Evolutionary conservation across 2,888 invertebrate species (phyloP), one percentile per base, ranked within the genome.

Genomic region (Altica lythri): DNA sequence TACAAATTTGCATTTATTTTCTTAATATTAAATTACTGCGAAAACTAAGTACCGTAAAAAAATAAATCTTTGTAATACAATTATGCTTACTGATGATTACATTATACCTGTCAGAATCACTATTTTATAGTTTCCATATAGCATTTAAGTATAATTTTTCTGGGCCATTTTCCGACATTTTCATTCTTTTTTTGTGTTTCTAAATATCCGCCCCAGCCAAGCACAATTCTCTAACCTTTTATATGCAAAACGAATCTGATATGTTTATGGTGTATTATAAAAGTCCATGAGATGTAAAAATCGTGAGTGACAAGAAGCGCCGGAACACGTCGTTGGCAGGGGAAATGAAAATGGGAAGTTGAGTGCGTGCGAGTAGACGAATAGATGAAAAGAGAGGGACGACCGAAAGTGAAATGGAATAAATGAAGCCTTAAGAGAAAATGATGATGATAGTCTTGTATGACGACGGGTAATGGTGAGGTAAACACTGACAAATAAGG

Each of bases 211-310:
- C 69, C 66, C 12, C 30, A 2, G 13, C 27, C n/a, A 65, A 67
- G 68, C 71, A 70, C 71, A 71, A 72, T 71, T 67, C 69, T 63
- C 64, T 65, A 68, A 72, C 71, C 72, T 73, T 74, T 74, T 73
- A 72, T 74, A 75, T 76, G 75, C 71, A 75, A 75, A 75, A 71
- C 72, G 71, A 71, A 72, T 72, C 73, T 73, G 75, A 74, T 75
- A 74, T 74, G 72, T 75, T 75, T 73, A 74, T 74, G 69, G 73
- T 62, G 68, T 75, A 75, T 75, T 75, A 76, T 76, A 76, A 76
- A 76, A 76, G 69, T 76, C 72, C 75, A 77, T 77, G 76, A 75
- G 73, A 75, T 76, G 77, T 76, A 73, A 76, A 76, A 77, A 76
- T 76, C 67, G 66, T 75, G 75, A 75, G 75, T 75, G 77, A 75